Base-by-base conservation (phyloP, 1,140 invertebrate species). In the Diorhabda sublineata region DNA sequence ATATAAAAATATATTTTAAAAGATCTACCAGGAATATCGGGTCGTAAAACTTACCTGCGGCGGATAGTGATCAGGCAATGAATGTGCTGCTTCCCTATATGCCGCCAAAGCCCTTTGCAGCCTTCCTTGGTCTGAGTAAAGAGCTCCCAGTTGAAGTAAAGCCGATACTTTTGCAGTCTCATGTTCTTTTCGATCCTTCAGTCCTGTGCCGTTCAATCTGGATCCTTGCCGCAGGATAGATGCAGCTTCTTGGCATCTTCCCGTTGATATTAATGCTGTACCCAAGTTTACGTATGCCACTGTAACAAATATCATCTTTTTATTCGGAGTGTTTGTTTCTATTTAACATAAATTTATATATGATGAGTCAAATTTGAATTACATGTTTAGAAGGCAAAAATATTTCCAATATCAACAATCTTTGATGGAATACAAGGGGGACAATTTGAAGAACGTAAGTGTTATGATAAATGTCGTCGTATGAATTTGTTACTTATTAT, bases 251-350 rank as follows among this genome's bases (percentile, higher is more conserved):
- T 91, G 87, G 71, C 89, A 88, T 60, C 91, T 85, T 7, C 94
- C 95, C 61, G 93, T 84, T 5, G 92, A 87, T 72, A 92, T 90
- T 70, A 96, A 85, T 42, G 95, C 91, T 70, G 95, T 90, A 2
- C 95, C 97, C 75, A 98, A 86, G 79, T 98, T 98, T 68, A 98
- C 88, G 83, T 98, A 95, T 57, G 96, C 97, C 87, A 97, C 95
- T 97, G 87, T 42, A 89, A 88, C 58, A 76, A 77, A 77, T 52
- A 52, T 4, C 6, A 52, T 8, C 6, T 52, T 4, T 3, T 52
- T 3, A 26, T 26, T 26, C 26, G 26, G 26, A 26, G 26, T 26
- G 26, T 26, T 26, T 26, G 26, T 26, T 26, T 26, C 26, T 26
- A 26, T 26, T 26, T 26, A 2, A 26, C 26, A 26, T 26, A 26